Evolutionary conservation across 2,113 vertebrate species (phyloP), one percentile per base, ranked within the genome.

Genomic region (Procavia capensis): DNA sequence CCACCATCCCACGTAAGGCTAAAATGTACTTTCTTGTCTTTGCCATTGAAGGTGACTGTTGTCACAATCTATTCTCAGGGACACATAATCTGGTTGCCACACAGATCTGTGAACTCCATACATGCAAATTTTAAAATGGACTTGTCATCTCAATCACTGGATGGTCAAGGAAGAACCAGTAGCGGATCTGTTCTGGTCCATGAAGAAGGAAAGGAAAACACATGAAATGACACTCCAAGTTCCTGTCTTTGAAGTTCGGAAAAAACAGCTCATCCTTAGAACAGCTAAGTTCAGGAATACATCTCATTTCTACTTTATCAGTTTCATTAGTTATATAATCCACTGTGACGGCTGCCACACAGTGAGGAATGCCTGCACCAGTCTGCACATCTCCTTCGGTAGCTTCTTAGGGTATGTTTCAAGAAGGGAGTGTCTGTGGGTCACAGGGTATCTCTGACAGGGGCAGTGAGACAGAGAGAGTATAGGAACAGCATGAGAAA

Each of bases 131-230:
- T 20, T 61, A 61, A 92, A 27, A 47, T 54, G 75, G 64, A 34
- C 19, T 36, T 63, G 43, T 90, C 45, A 68, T 43, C 7, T 34
- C n/a, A 82, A 43, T 88, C 68, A 79, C n/a, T 70, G 72, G 57
- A 85, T 39, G 57, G 25, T 47, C 61, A 81, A 54, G 41, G 61
- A 70, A 87, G 39, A 86, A 89, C 19, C 64, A 78, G 68, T 2
- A 61, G 72, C 17, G 59, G 34, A 85, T 25, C 24, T 78, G 14
- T 24, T 72, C 50, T 80, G 59, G 39, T 79, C 47, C 50, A 50
- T 50, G 43, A 93, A 84, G 86, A 9, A 93, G 24, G 36, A 89
- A 82, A 79, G 41, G 59, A 61, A 96, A 94, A 91, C 9, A 1
- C 61, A 64, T 27, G 25, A 64, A 70, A 70, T 34, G 47, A 54